Conservation (phyloP, 2,113 vertebrate species). For the Talpa occidentalis region DNA sequence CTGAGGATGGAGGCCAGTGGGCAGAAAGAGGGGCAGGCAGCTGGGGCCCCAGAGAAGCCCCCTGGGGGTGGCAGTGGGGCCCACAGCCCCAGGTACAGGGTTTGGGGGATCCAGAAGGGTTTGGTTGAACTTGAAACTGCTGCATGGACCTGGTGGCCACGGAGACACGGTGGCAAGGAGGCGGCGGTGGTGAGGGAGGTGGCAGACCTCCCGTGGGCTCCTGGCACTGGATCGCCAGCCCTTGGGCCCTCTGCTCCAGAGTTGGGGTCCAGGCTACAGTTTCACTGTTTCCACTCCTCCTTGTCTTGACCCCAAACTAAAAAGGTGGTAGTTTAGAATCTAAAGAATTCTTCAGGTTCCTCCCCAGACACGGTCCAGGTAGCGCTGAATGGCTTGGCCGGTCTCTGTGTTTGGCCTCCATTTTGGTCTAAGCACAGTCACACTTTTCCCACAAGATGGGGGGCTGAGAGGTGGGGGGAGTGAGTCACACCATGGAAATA, state of each 20-base stretch:
- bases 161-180: not conserved
- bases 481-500: not conserved
- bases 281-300: no score
- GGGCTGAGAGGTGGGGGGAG: not conserved
- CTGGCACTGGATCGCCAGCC: fast-evolving
- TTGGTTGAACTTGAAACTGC: not conserved
- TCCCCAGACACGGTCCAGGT: no score
- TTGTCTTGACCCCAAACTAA: no score
- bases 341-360: not conserved
- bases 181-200: not conserved
- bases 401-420: not conserved
- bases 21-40: not conserved
- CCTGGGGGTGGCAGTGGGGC: no score
- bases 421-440: not conserved
- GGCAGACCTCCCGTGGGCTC: fast-evolving
- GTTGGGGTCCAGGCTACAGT: no score
- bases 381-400: not conserved
- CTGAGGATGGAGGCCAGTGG: not conserved
- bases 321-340: no score
- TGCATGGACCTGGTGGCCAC: not conserved
- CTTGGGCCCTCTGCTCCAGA: not conserved
- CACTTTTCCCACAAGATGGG: not conserved
- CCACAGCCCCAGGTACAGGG: not conserved
- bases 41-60: not conserved
- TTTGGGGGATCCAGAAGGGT: not conserved